phyloP scores from a whole-genome alignment of 2,113 vertebrate species.

The Hippocampus guttulatus region DNA sequence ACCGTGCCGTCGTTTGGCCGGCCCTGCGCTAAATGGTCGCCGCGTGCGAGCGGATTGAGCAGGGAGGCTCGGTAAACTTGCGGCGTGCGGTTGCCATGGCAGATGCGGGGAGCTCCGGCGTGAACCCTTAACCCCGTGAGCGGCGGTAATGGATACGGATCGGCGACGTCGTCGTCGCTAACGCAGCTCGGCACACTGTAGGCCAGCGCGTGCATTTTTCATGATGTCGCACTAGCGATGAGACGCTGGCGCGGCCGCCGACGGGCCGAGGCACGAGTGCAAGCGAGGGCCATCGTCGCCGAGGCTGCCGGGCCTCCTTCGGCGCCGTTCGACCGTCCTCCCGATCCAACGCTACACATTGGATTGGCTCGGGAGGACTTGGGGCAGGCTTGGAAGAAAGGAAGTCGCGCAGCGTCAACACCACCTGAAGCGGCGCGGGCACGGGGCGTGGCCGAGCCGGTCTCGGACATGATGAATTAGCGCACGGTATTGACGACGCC shows the following conservation, averaged over 20 bases:
- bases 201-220: slow-evolving; percentile 56
- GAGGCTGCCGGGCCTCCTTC: background rate
- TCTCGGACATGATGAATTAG: no score
- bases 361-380: no score
- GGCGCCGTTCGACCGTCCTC: background rate
- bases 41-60: no score
- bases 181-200: slow-evolving; percentile 50
- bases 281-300: background rate
- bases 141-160: slow-evolving; percentile 64
- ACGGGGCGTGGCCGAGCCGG: no score
- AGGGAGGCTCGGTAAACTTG: background rate
- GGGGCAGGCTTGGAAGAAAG: no score
- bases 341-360: no score
- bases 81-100: slow-evolving; percentile 45
- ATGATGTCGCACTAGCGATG: slow-evolving; percentile 32
- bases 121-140: slow-evolving; percentile 63
- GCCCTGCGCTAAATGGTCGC: no score
- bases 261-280: background rate
- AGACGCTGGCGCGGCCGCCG: slow-evolving; percentile 7
- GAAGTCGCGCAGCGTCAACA: no score
- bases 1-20: no score
- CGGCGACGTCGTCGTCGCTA: slow-evolving; percentile 30
- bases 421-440: no score
- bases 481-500: slow-evolving; percentile 3
- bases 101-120: slow-evolving; percentile 53